Evolutionary conservation across 2,113 vertebrate genomes (phyloP), one percentile per base, ranked within the genome.

Genomic region (Murina feae): DNA sequence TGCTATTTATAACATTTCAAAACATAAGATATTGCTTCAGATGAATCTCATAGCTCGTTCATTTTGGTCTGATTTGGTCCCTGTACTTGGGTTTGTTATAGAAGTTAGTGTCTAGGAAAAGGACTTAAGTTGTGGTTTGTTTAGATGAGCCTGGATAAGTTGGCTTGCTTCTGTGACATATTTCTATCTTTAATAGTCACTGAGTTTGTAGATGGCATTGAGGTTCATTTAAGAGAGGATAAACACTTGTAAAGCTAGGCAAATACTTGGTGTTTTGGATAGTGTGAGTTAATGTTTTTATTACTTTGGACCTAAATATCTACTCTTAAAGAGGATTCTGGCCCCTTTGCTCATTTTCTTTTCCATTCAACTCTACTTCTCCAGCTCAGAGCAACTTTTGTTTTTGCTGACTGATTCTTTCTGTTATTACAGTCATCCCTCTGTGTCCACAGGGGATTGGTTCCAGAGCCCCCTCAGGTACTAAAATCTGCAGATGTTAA

Each of bases 21-120:
- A 95, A 92, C 32, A 17, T 78, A 81, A 90, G 51, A 20, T 86
- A 18, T 42, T 93, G 47, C 6, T 94, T 93, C 47, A 78, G 51
- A 44, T 83, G 58, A 94, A 85, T 20, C 20, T 4, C 74, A 3
- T 80, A 89, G 23, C 49, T 92, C 86, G 53, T 82, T 93, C 49
- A 51, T 79, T 49, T 87, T 95, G 47, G 30, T 74, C 84, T 65
- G 37, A 84, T 83, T 79, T 86, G 63, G 37, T 72, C 25, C 11
- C 16, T 79, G 5, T 85, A 87, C 75, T 63, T 89, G 49, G 28
- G 7, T 71, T 75, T 90, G 17, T 91, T 89, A 65, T 44, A 39
- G 35, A 81, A 42, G 16, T 76, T 63, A 86, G 25, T 66, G 32
- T 90, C 49, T 87, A 92, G 8, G 32, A 86, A 83, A 91, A 71